These are phyloP conservation scores for Craterocephalus amniculus DNA, from an alignment of 2,797 vertebrate genomes.

Conservation along the genomic window DNA sequence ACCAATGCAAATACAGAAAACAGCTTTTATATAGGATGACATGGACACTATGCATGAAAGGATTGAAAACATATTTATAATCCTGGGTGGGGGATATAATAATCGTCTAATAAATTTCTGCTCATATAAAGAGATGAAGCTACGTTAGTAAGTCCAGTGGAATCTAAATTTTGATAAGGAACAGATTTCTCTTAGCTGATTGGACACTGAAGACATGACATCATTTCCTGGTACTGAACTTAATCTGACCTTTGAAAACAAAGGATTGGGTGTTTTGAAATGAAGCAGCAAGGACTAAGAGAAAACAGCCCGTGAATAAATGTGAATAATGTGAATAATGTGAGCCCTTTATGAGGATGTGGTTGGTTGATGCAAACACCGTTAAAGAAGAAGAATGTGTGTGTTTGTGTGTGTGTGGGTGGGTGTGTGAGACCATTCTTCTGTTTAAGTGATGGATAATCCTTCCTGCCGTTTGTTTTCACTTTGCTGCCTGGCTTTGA, in stretches of 20 bases:
- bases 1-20: too few species aligned
- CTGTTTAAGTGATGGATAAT: not conserved
- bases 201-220: too few species aligned
- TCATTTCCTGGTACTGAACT: too few species aligned
- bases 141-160: not conserved
- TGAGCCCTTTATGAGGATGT: too few species aligned
- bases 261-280: too few species aligned
- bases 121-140: not conserved
- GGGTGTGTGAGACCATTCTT: not conserved
- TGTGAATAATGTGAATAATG: too few species aligned
- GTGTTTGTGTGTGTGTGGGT: slow-evolving; percentile 29
- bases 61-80: too few species aligned
- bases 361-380: not conserved
- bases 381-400: not conserved
- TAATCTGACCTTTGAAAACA: too few species aligned
- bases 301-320: too few species aligned
- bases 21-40: too few species aligned
- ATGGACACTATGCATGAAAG: too few species aligned
- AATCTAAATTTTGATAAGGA: not conserved
- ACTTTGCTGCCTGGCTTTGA: slow-evolving; percentile 42
- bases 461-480: not conserved
- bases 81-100: not conserved
- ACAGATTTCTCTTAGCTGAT: not conserved
- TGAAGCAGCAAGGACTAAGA: too few species aligned
- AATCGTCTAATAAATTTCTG: not conserved